Conservation (phyloP, 2,797 vertebrate species). For the Microctenopoma steveboyesi region DNA sequence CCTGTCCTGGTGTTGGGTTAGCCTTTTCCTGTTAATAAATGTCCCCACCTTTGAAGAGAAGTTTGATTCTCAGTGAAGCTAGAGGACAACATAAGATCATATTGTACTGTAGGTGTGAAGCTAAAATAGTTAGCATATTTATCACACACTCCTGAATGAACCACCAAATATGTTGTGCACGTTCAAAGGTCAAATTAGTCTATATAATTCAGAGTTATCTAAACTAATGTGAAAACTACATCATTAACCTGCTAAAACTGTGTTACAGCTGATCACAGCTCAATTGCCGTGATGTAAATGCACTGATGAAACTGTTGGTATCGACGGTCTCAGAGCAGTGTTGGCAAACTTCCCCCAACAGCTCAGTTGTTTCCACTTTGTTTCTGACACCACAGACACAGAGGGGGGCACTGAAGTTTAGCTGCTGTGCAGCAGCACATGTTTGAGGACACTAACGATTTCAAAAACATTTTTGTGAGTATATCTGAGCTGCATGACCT, state of each 20-base stretch:
- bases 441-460: conserved; percentile 62
- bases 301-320: conserved; percentile 45
- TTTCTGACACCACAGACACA: conserved; percentile 31
- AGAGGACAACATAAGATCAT: not conserved
- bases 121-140: no score
- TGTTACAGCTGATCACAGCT: conserved; percentile 4
- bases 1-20: not conserved
- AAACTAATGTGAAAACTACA: no score
- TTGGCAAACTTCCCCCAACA: conserved; percentile 45
- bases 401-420: conserved; percentile 61
- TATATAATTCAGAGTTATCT: no score
- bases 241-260: no score
- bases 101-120: no score
- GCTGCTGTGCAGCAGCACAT: conserved; percentile 59
- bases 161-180: no score
- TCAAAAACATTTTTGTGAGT: conserved; percentile 60
- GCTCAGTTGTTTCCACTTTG: conserved; percentile 49
- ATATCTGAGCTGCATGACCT: conserved; percentile 69
- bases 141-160: no score
- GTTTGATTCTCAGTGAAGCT: not conserved
- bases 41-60: not conserved
- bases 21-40: not conserved
- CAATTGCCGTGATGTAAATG: conserved; percentile 50
- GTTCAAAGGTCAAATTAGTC: not conserved
- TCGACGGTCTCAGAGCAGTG: conserved; percentile 52